A percentile compares a stretch with the other conserved stretches of the same genome.
phyloP scores from a whole-genome alignment of 2,113 vertebrate species.

The Antennarius striatus region DNA sequence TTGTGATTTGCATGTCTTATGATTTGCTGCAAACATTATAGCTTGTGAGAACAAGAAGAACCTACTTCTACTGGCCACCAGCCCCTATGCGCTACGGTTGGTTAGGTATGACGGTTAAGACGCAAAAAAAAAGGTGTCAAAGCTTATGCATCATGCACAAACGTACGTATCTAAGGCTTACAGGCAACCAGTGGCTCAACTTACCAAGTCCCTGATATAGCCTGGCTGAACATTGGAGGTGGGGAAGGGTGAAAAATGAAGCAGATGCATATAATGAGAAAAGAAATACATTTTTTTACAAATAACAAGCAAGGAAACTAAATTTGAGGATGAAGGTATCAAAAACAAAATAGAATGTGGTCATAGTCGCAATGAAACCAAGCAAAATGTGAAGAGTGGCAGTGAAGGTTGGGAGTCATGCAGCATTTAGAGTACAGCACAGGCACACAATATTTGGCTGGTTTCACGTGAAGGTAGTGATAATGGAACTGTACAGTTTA shows the following conservation, averaged over 20 bases:
- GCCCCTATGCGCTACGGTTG: conserved; percentile 16
- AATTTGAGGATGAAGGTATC: conserved; percentile 77
- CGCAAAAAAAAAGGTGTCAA: conserved; percentile 7
- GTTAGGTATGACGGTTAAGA: conserved; percentile 26
- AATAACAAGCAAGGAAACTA: conserved; percentile 84
- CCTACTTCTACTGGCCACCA: conserved; percentile 32
- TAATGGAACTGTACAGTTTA: background rate
- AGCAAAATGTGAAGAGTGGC: conserved; percentile 36
- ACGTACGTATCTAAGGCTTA: conserved; percentile 16
- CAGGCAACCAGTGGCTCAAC: conserved; percentile 73
- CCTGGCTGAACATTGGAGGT: conserved; percentile 92
- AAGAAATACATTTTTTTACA: conserved; percentile 75
- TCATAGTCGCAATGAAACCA: conserved; percentile 55
- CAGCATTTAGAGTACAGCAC: conserved; percentile 63
- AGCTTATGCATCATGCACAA: conserved; percentile 51
- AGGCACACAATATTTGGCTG: background rate
- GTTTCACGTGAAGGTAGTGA: too few relatives aligned
- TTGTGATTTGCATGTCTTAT: conserved; percentile 4
- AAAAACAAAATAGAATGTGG: conserved; percentile 59
- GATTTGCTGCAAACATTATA: background rate
- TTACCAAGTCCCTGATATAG: conserved; percentile 99
- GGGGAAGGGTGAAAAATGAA: conserved; percentile 65
- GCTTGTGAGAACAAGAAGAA: background rate
- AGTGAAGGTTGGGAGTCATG: conserved; percentile 65
- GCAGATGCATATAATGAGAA: conserved; percentile 57